Evolutionary conservation across 2,888 invertebrate genomes (phyloP).

Genomic region (Pterostichus madidus): DNA sequence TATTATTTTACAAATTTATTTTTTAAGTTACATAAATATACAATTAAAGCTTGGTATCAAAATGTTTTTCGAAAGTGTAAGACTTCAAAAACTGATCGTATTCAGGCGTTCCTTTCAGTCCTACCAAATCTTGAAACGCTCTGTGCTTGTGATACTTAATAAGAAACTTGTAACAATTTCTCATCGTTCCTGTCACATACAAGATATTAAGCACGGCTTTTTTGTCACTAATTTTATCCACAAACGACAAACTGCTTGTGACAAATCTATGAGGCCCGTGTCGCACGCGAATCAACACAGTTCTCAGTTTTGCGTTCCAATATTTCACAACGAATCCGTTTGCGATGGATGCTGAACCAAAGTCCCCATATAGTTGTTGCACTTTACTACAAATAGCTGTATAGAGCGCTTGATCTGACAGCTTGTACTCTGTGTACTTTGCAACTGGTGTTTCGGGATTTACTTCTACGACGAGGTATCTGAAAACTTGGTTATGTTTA

Average conservation of each 20-base stretch:
- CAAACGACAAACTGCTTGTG: conserved; percentile 83
- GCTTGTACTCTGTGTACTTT: conserved; percentile 77
- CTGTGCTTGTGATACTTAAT: conserved; percentile 84
- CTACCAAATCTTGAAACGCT: conserved; percentile 77
- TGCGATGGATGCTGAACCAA: conserved; percentile 83
- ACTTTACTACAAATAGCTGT: conserved; percentile 82
- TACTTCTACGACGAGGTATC: conserved; percentile 86
- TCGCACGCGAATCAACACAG: conserved; percentile 85
- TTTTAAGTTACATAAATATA: too few relatives aligned
- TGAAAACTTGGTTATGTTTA: conserved; percentile 74
- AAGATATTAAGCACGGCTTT: conserved; percentile 83
- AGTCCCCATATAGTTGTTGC: conserved; percentile 87
- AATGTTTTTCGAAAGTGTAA: background rate
- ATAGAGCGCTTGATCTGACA: conserved; percentile 80
- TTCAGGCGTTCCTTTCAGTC: conserved; percentile 31
- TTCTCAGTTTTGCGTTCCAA: conserved; percentile 87
- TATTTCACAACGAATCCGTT: conserved; percentile 90
- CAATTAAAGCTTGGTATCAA: too few relatives aligned
- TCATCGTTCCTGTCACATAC: conserved; percentile 88
- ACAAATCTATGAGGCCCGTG: conserved; percentile 88
- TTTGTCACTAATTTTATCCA: conserved; percentile 83
- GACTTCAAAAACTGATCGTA: conserved; percentile 20
- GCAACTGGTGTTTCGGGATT: conserved; percentile 77
- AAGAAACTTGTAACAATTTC: conserved; percentile 88
- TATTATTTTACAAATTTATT: too few relatives aligned